Evolutionary conservation across 2,113 vertebrate genomes (phyloP).

Genomic region (Chaetodon trifascialis): DNA sequence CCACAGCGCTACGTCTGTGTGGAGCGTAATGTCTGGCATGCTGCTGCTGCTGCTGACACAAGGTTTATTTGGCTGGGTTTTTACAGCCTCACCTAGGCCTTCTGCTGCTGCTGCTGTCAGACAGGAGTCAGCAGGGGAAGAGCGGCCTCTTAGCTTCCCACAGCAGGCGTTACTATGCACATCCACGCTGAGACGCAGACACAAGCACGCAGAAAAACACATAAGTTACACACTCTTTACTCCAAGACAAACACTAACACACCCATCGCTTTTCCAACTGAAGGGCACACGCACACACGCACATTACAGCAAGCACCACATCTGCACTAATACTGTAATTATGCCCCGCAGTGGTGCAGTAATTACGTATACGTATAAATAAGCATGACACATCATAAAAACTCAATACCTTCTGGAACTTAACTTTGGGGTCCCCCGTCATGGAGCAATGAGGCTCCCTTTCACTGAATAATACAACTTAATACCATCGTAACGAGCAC

Average conservation of each 20-base stretch:
- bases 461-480: conserved; percentile 46
- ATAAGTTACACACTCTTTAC: conserved; percentile 2
- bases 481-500: conserved; percentile 60
- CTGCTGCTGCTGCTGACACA: conserved; percentile 64
- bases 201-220: conserved; percentile 2
- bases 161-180: conserved; percentile 11
- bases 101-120: conserved; percentile 62
- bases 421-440: conserved; percentile 48
- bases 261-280: conserved; percentile 16
- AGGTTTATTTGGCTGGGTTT: conserved; percentile 72
- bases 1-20: conserved; percentile 30
- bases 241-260: conserved; percentile 31
- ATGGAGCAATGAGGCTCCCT: conserved; percentile 54
- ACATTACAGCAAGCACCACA: conserved; percentile 1
- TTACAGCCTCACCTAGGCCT: conserved; percentile 64
- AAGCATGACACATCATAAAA: conserved; percentile 77
- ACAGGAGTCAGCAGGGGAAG: conserved; percentile 65
- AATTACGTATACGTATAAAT: conserved; percentile 73
- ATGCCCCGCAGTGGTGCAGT: conserved; percentile 50
- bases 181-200: background rate
- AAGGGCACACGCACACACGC: conserved; percentile 26
- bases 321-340: conserved; percentile 52
- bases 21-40: conserved; percentile 72
- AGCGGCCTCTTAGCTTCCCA: conserved; percentile 45
- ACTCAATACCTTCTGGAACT: conserved; percentile 59